Base-by-base conservation (phyloP, 1,140 invertebrate genomes). In the Calliphora vicina region DNA sequence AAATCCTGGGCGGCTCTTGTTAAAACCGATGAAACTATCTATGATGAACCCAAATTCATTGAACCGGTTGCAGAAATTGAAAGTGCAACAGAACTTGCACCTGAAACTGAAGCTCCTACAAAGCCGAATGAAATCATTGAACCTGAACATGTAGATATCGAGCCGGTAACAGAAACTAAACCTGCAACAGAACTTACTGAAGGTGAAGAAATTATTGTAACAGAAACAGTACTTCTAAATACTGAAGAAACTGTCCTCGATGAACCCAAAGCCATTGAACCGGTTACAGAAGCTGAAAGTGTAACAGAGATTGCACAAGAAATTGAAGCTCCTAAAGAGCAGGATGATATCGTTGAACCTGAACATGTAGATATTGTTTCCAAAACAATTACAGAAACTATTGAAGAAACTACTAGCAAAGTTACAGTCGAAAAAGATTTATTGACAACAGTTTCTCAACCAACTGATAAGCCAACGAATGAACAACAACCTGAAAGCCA, bases 1-100 rank as follows among this genome's bases (percentile, higher is more conserved):
- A 78, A 78, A 23, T 78, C 35, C 5, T 78, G 35, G 74, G 74
- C 74, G n/a, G 74, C 74, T 26, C 20, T 78, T 0, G 25, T 45
- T 2, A 78, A 78, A 20, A 78, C 74, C 1, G 74, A 78, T 23
- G 74, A 78, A 23, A 78, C 35, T 29, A n/a, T 42, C 6, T 76
- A 35, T 25, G 29, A 29, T 35, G 73, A 76, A 76, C 73, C 73
- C 1, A 17, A 35, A 15, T 10, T 42, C 4, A 20, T 35, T n/a
- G 73, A 42, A 35, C 9, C 73, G 17, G 5, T 27, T n/a, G 4
- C 35, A 35, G 29, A 76, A 42, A 73, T 10, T 12, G 72, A 76
- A 1, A 27, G 27, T 20, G 8, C 27, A 42, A 73, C 25, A 15
- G 72, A 76, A 1, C 73, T 29, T 20, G 8, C 27, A 42, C n/a